phyloP scores from a whole-genome alignment of 2,797 vertebrate species.

The Sylvia borin region DNA sequence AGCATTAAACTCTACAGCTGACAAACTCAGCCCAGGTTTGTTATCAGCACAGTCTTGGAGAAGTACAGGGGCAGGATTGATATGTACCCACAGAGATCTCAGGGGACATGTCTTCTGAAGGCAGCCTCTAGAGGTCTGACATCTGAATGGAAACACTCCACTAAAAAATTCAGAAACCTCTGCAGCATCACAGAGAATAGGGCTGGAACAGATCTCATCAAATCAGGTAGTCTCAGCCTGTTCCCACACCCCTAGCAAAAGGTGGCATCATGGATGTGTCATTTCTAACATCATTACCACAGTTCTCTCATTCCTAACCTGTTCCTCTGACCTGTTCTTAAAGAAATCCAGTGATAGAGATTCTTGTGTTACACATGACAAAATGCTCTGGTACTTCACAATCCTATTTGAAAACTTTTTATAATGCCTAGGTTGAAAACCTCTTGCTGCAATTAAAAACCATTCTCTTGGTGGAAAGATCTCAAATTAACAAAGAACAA shows the following conservation, averaged over 20 bases:
- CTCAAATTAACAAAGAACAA: not conserved
- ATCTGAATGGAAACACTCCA: not conserved
- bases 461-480: not conserved
- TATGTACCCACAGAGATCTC: not conserved
- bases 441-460: not conserved
- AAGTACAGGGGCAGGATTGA: not conserved
- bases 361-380: not conserved
- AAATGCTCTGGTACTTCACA: not conserved
- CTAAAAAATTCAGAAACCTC: not conserved
- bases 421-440: not conserved
- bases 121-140: not conserved
- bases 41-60: not conserved
- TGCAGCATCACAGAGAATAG: not conserved
- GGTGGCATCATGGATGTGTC: rapidly evolving
- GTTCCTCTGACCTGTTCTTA: not conserved
- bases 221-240: not conserved
- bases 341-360: not conserved
- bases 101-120: not conserved
- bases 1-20: not conserved
- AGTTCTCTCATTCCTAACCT: not conserved
- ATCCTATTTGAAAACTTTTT: not conserved
- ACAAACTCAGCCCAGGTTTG: not conserved
- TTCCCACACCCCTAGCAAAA: not conserved
- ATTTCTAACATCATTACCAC: not conserved
- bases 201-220: not conserved